phyloP scores from a whole-genome alignment of 2,888 invertebrate genomes.

The Tachina grossa region DNA sequence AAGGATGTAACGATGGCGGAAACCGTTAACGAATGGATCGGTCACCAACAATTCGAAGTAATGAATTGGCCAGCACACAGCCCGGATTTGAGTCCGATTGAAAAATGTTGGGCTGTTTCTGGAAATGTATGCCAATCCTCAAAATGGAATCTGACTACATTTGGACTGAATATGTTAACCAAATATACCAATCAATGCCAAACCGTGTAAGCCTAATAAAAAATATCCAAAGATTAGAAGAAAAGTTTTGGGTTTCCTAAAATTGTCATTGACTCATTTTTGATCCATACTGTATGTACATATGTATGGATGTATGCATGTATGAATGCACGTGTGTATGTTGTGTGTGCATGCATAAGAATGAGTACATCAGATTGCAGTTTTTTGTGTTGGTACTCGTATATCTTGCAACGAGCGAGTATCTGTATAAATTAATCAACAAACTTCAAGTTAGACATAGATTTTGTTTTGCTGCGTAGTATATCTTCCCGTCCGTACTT shows the following conservation, averaged over 20 bases:
- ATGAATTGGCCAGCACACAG: no score
- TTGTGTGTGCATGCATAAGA: background rate
- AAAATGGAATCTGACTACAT: no score
- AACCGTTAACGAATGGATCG: no score
- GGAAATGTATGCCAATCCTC: no score
- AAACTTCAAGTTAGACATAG: constrained; percentile 63
- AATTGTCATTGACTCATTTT: background rate
- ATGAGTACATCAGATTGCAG: constrained; percentile 29
- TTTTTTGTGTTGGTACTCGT: constrained; percentile 30
- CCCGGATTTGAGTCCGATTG: no score
- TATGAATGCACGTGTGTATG: no score
- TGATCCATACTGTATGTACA: background rate
- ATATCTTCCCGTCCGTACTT: constrained; percentile 66
- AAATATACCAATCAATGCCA: no score
- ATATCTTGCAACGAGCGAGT: constrained; percentile 45
- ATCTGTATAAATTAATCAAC: constrained; percentile 68
- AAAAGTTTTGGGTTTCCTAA: background rate
- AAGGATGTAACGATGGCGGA: no score
- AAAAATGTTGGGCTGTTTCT: no score
- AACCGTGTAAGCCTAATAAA: no score
- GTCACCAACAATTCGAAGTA: no score
- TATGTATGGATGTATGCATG: background rate
- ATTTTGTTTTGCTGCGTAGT: constrained; percentile 62
- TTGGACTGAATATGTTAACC: no score
- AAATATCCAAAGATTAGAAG: background rate